A percentile compares a stretch with the other conserved stretches of the same genome.
Conservation (phyloP, 2,113 vertebrate genomes). For the Pandion haliaetus region DNA sequence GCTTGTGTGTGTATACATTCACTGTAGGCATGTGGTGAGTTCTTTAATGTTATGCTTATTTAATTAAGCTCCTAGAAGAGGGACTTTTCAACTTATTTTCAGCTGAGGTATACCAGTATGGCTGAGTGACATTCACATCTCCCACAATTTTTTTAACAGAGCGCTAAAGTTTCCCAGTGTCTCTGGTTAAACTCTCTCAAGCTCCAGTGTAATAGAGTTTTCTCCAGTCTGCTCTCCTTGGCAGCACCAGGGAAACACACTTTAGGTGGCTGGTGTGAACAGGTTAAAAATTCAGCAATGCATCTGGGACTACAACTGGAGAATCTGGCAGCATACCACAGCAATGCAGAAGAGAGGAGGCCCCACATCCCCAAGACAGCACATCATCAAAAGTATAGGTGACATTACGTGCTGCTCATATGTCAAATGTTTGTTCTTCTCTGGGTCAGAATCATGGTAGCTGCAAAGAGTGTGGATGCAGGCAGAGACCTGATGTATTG, state of each 20-base stretch:
- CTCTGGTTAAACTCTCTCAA: neutral
- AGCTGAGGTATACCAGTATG: neutral
- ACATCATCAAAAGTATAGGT: neutral
- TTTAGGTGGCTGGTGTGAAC: neutral
- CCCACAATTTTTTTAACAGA: neutral
- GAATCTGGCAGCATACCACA: neutral
- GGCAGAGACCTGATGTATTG: neutral
- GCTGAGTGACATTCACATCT: neutral
- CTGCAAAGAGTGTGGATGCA: neutral
- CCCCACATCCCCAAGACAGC: too few species aligned
- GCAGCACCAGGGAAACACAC: neutral
- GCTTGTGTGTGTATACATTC: neutral
- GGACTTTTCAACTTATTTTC: neutral
- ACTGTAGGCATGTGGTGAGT: neutral
- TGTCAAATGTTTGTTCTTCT: neutral
- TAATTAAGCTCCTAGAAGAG: neutral
- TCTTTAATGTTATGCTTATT: neutral
- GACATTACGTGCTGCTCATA: neutral
- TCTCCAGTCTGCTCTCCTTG: neutral
- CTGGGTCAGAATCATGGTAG: neutral
- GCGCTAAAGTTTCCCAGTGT: neutral
- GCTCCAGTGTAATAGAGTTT: neutral
- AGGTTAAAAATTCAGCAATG: neutral
- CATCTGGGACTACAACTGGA: neutral
- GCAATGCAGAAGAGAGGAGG: neutral